Evolutionary conservation across 2,113 vertebrate genomes (phyloP).

Genomic region (Strix uralensis): DNA sequence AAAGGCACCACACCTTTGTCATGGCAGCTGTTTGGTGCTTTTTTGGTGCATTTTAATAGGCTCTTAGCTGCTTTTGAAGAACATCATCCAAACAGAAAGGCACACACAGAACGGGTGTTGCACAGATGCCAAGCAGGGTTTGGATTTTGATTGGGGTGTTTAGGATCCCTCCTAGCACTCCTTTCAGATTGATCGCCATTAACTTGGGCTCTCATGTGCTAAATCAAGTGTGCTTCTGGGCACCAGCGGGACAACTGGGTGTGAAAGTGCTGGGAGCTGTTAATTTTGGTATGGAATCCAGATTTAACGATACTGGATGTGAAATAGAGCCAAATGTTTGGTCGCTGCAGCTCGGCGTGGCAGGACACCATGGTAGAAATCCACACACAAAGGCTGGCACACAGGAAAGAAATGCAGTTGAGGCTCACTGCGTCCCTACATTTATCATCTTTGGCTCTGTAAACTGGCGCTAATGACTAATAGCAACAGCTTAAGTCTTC

Average conservation of each 20-base stretch:
- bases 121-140: not conserved
- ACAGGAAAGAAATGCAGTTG: not conserved
- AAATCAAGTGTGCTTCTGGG: not conserved
- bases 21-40: not conserved
- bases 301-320: not conserved
- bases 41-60: not conserved
- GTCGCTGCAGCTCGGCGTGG: fast-evolving
- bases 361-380: not conserved
- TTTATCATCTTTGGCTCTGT: not conserved
- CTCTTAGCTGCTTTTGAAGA: not conserved
- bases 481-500: not conserved
- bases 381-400: not conserved
- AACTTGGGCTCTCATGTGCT: not conserved
- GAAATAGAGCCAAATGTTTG: not conserved
- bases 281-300: not conserved
- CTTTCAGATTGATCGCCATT: not conserved
- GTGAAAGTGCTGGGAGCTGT: not conserved
- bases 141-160: not conserved
- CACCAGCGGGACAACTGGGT: not conserved
- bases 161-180: not conserved
- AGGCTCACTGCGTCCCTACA: not conserved
- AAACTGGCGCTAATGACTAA: not conserved
- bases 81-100: not conserved
- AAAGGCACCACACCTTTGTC: not conserved
- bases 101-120: not conserved